Evolutionary conservation across 2,888 invertebrate genomes (phyloP).

Genomic region (Drosophila fungiperda): DNA sequence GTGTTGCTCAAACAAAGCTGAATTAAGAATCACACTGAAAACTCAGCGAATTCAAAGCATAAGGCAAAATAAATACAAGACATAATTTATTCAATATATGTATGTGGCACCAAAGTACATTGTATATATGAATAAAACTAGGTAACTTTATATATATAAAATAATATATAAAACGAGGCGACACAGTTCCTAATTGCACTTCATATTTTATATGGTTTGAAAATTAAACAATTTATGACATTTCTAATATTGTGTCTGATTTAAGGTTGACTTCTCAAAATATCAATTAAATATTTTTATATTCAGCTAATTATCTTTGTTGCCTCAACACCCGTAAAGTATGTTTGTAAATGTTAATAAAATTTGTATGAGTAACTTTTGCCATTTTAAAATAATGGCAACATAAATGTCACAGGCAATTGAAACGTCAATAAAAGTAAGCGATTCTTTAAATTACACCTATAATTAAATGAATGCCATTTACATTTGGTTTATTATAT

Average conservation of each 20-base stretch:
- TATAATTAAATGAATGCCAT: background rate
- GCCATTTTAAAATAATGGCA: background rate
- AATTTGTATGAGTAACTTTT: too few relatives aligned
- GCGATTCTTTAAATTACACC: background rate
- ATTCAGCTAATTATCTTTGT: background rate
- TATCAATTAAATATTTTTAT: background rate
- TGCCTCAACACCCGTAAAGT: background rate
- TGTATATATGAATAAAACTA: constrained; percentile 10
- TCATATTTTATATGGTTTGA: background rate
- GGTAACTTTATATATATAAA: background rate
- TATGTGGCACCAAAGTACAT: constrained; percentile 7
- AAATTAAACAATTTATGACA: background rate
- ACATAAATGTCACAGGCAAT: background rate
- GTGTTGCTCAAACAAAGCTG: constrained; percentile 28
- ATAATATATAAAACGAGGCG: background rate
- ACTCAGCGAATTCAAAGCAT: constrained; percentile 1
- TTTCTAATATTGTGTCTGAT: background rate
- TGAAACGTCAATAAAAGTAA: background rate
- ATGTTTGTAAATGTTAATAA: background rate
- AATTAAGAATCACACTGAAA: constrained; percentile 26
- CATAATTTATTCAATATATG: constrained; percentile 49
- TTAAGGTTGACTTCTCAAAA: background rate
- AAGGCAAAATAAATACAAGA: constrained; percentile 2
- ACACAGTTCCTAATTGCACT: background rate
- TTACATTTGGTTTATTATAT: background rate